A percentile compares a stretch with the other conserved stretches of the same genome.
phyloP scores from a whole-genome alignment of 1,140 invertebrate genomes.

The Epicauta chinensis region DNA sequence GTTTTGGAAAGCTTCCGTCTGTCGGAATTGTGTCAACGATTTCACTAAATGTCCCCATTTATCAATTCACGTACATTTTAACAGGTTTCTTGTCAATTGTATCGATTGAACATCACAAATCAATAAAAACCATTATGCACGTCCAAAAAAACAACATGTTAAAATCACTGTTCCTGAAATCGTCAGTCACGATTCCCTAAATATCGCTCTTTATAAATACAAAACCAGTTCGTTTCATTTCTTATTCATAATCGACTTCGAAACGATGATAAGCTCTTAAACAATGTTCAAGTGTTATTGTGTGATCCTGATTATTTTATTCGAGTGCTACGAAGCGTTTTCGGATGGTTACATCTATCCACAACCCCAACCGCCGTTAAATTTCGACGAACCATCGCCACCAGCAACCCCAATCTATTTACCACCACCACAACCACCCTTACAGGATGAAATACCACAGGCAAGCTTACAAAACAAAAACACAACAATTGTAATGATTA shows the following conservation, averaged over 20 bases:
- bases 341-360: slow-evolving; percentile 27
- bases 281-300: not conserved
- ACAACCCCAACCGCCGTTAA: slow-evolving; percentile 21
- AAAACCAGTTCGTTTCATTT: not conserved
- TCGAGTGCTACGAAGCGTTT: slow-evolving; percentile 4
- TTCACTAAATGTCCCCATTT: no score
- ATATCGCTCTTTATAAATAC: slow-evolving; percentile 8
- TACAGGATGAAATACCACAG: slow-evolving; percentile 6
- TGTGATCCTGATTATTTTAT: not conserved
- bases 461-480: no score
- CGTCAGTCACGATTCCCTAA: slow-evolving; percentile 7
- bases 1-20: no score
- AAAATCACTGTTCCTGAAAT: slow-evolving; percentile 6
- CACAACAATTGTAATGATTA: no score
- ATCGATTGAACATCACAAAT: slow-evolving; percentile 8
- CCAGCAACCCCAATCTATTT: slow-evolving; percentile 8
- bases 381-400: slow-evolving; percentile 20
- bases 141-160: slow-evolving; percentile 11
- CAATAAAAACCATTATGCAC: slow-evolving; percentile 20
- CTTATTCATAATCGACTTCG: not conserved
- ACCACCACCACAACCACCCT: slow-evolving; percentile 11
- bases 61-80: no score
- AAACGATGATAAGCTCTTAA: not conserved
- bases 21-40: no score
- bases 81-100: slow-evolving; percentile 6